Evolutionary conservation across 2,888 invertebrate species (phyloP).

Genomic region (Dexiosoma caninum): DNA sequence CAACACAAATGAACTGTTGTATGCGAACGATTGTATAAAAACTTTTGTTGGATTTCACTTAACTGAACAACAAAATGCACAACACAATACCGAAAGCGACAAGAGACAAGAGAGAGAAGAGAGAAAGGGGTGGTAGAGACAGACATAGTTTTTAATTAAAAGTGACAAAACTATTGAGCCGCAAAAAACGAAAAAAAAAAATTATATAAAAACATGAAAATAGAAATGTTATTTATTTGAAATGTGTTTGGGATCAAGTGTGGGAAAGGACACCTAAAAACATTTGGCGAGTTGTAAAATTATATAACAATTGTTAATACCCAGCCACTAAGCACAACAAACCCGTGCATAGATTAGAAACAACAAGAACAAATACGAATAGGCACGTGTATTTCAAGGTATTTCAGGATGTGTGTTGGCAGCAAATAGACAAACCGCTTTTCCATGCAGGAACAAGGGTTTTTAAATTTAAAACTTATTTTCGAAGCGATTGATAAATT

Average conservation of each 20-base stretch:
- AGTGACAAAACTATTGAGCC: constrained; percentile 50
- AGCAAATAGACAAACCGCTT: constrained; percentile 7
- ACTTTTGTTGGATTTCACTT: constrained; percentile 17
- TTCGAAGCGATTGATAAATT: constrained; percentile 27
- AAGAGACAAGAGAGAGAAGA: not conserved
- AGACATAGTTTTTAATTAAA: constrained; percentile 40
- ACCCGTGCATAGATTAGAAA: not conserved
- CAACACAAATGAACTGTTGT: constrained; percentile 1
- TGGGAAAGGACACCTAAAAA: constrained; percentile 1
- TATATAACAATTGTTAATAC: constrained; percentile 33
- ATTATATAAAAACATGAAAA: constrained; percentile 10
- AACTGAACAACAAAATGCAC: constrained; percentile 12
- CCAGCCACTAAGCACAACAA: constrained; percentile 22
- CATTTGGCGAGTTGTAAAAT: not conserved
- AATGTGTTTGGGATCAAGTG: not conserved
- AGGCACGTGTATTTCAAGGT: not conserved
- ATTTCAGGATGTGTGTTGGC: not conserved
- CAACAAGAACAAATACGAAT: not conserved
- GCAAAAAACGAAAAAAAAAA: not conserved
- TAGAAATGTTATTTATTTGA: constrained; percentile 42
- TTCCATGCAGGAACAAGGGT: constrained; percentile 14
- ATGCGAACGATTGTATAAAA: not conserved
- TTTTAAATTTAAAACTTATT: constrained; percentile 30
- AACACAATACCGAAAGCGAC: not conserved
- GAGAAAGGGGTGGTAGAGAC: not conserved